These are phyloP conservation scores for Eulemur rufifrons DNA, from an alignment of 2,113 vertebrate species.

Conservation along the genomic window DNA sequence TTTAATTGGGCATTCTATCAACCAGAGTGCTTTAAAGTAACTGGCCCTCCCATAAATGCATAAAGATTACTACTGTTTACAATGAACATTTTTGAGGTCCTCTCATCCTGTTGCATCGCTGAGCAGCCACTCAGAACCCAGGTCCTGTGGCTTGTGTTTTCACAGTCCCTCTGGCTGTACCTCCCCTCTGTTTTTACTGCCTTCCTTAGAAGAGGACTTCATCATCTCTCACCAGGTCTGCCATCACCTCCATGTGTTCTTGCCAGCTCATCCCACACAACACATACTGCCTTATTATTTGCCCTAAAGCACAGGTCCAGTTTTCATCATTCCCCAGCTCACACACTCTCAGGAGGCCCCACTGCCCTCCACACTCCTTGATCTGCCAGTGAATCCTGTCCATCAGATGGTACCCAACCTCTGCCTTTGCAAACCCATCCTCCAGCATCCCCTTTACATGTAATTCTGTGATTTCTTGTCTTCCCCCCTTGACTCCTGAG, in stretches of 20 bases:
- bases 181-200: neutral
- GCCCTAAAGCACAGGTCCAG: neutral
- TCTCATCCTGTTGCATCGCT: neutral
- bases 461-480: neutral
- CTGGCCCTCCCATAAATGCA: neutral
- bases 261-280: accelerated
- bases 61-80: neutral
- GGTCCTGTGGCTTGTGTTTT: neutral
- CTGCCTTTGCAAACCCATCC: neutral
- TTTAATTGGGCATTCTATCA: neutral
- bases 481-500: neutral
- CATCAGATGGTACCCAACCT: neutral
- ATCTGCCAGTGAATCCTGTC: neutral
- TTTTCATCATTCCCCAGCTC: neutral
- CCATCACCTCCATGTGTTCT: neutral
- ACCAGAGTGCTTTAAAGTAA: neutral
- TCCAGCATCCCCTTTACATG: neutral
- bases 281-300: neutral
- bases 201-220: neutral
- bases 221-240: neutral
- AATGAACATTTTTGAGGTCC: neutral
- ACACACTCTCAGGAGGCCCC: neutral
- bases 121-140: neutral
- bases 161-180: neutral
- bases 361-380: neutral